A percentile compares a stretch with the other conserved stretches of the same genome.
Conservation (phyloP, 2,113 vertebrate species). For the Campylomormyrus numenius region DNA sequence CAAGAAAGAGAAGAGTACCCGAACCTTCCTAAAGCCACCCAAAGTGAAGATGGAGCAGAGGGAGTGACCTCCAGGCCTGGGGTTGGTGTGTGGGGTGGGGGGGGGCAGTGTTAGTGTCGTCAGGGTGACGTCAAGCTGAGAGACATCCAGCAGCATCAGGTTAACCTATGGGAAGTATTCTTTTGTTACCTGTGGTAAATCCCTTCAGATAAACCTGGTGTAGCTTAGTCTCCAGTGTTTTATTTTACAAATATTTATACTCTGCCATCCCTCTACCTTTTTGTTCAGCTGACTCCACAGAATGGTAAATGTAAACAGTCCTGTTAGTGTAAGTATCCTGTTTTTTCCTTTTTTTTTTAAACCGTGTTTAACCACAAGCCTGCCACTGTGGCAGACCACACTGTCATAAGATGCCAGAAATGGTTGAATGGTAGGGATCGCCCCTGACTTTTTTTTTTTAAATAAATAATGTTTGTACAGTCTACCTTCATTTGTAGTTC, state of each 20-base stretch:
- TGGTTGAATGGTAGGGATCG: background rate
- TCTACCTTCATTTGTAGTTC: background rate
- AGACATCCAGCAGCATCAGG: background rate
- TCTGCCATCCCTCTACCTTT: constrained; percentile 31
- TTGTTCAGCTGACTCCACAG: constrained; percentile 17
- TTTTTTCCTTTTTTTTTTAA: constrained; percentile 38
- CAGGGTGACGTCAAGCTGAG: background rate
- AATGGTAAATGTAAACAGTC: constrained; percentile 31
- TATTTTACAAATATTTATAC: constrained; percentile 54
- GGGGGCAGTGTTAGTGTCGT: background rate
- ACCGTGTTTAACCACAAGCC: constrained; percentile 32
- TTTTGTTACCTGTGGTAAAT: constrained; percentile 1
- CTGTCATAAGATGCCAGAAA: background rate
- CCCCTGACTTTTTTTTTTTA: background rate
- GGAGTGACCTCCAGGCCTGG: constrained; percentile 44
- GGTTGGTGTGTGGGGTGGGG: background rate
- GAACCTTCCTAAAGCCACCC: constrained; percentile 93
- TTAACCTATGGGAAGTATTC: background rate
- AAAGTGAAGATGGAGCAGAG: constrained; percentile 99
- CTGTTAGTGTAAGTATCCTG: constrained; percentile 29
- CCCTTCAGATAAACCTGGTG: background rate
- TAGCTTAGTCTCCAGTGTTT: constrained; percentile 30
- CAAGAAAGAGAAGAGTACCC: constrained; percentile 90
- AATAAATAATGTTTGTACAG: background rate
- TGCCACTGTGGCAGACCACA: constrained; percentile 34